Conservation (phyloP, 2,113 vertebrate genomes). For the Oostethus manadensis region DNA sequence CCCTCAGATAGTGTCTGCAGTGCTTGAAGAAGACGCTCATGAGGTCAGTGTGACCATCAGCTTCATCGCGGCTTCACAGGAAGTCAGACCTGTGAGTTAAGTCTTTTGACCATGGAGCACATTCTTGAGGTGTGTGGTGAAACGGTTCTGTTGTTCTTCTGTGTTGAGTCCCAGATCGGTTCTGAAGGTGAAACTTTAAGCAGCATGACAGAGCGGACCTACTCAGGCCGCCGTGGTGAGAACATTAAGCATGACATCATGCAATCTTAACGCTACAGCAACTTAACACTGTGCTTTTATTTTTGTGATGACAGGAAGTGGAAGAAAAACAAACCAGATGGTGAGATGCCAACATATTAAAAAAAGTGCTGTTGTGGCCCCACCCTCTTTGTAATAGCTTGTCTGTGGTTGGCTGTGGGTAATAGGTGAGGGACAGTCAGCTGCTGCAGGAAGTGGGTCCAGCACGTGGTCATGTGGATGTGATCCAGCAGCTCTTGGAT, state of each 20-base stretch:
- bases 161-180: constrained; percentile 15
- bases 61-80: constrained; percentile 58
- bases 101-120: not conserved
- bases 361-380: not conserved
- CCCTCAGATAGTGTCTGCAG: constrained; percentile 82
- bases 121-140: too few species aligned
- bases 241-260: not conserved
- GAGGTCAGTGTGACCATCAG: constrained; percentile 83
- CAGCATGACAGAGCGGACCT: constrained; percentile 27
- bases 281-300: not conserved
- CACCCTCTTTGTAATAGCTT: not conserved
- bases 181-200: constrained; percentile 27
- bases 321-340: not conserved
- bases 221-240: not conserved
- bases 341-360: not conserved
- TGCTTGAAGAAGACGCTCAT: constrained; percentile 74
- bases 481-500: constrained; percentile 76
- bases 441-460: constrained; percentile 75
- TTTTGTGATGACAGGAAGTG: constrained; percentile 31
- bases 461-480: constrained; percentile 63
- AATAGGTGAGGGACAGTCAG: constrained; percentile 60
- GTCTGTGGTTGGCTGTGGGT: constrained; percentile 17
- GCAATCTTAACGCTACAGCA: not conserved
- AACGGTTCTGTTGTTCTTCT: not conserved
- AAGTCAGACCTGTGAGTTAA: not conserved